Evolutionary conservation across 2,888 invertebrate genomes (phyloP), one percentile per base, ranked within the genome.

Genomic region (Plagodis pulveraria): DNA sequence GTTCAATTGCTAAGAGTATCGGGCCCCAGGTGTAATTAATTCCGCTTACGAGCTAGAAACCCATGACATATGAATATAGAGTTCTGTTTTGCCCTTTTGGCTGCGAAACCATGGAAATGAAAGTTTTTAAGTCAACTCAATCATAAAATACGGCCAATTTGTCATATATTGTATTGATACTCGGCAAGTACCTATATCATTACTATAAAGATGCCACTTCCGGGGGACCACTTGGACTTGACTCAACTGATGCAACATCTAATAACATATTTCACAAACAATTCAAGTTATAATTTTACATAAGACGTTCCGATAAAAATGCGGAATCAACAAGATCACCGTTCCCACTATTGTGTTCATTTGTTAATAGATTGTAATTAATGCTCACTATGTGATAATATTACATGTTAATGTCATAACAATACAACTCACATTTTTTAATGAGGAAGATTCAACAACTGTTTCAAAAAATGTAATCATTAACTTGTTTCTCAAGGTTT

Each of bases 371-470:
- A 49, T 56, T 46, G 35, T 51, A 60, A 60, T 60, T 43, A 52
- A 52, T 34, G 43, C 40, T 36, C 12, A 11, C 52, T 52, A 60
- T 56, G 55, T 55, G 43, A 46, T 54, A 45, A 50, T 58, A 48
- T 36, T 35, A 6, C 35, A 57, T 46, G 44, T 34, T 55, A 46
- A 62, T 50, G 48, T 56, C 57, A 60, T 36, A 50, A 60, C 58
- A 44, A 35, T 49, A 10, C 40, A 10, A 9, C 48, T 55, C 11
- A n/a, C 56, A 61, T 60, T 62, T 58, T 59, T 63, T 59, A 58
- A 59, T 49, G 41, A 65, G 58, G 66, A 64, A 63, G 66, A 63
- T 58, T 41, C 41, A 50, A 57, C 42, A 50, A 11, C 48, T 44
- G 4, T 22, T 22, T 22, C 22, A 6, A 57, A 38, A 50, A 50